Percentiles rank a stretch among this genome's conserved stretches.
These are phyloP conservation scores for Cyprinella venusta DNA, from an alignment of 2,797 vertebrate species.

Conservation along the genomic window DNA sequence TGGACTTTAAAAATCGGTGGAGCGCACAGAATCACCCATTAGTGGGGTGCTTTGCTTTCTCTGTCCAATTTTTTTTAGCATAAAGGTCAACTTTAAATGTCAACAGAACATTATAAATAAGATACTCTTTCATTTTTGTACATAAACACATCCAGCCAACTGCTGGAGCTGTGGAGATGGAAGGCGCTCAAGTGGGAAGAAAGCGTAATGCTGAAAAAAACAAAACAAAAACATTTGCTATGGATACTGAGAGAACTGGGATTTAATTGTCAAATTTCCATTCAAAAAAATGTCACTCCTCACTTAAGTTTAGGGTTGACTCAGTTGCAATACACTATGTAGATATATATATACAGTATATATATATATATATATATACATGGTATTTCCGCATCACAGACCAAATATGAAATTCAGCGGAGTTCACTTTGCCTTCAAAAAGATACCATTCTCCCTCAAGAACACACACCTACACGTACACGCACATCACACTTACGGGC, in stretches of 20 bases:
- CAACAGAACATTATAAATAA: conserved; percentile 79
- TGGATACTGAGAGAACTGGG: neutral
- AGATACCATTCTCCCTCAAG: conserved; percentile 31
- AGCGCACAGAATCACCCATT: conserved; percentile 83
- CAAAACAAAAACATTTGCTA: neutral
- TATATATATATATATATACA: neutral
- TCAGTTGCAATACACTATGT: conserved; percentile 12
- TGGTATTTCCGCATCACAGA: conserved; percentile 37
- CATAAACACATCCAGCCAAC: conserved; percentile 26
- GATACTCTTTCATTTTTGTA: conserved; percentile 70
- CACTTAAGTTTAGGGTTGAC: conserved; percentile 11
- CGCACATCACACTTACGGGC: conserved; percentile 28
- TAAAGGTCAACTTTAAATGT: conserved; percentile 84
- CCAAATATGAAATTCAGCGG: conserved; percentile 37
- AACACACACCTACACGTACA: conserved; percentile 26
- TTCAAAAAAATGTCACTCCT: conserved; percentile 30
- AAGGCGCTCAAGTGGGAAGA: conserved; percentile 25
- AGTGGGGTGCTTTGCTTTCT: conserved; percentile 73
- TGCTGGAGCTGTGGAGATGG: conserved; percentile 21
- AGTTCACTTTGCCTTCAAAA: conserved; percentile 48
- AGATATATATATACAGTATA: neutral
- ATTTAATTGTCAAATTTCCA: conserved; percentile 36
- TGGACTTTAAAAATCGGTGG: conserved; percentile 88
- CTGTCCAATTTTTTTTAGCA: conserved; percentile 64
- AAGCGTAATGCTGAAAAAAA: neutral